Evolutionary conservation across 2,797 vertebrate species (phyloP).

Genomic region (Protosalanx chinensis): DNA sequence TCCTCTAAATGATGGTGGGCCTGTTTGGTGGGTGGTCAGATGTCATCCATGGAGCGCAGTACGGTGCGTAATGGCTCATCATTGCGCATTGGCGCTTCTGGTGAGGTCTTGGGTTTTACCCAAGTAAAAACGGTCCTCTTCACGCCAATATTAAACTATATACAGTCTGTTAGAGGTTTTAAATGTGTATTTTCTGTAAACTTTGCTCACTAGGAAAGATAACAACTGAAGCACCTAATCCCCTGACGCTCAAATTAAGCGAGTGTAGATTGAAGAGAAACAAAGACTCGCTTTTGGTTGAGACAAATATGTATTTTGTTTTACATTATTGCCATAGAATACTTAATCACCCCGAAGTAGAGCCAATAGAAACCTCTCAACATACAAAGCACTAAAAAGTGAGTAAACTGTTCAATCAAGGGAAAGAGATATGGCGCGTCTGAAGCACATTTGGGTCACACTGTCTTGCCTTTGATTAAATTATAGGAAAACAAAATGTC

Average conservation of each 20-base stretch:
- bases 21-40: not conserved
- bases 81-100: not conserved
- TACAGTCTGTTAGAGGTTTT: not conserved
- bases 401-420: not conserved
- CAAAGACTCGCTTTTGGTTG: constrained; percentile 19
- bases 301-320: not conserved
- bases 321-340: not conserved
- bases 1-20: not conserved
- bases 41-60: not conserved
- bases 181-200: not conserved
- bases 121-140: not conserved
- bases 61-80: constrained; percentile 1
- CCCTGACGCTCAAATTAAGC: constrained; percentile 60
- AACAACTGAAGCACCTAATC: constrained; percentile 58
- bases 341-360: not conserved
- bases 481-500: no score
- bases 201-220: constrained; percentile 35
- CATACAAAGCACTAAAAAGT: not conserved
- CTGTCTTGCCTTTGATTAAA: not conserved
- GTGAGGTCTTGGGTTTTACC: not conserved
- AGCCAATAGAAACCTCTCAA: not conserved
- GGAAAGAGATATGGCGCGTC: no score
- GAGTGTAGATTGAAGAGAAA: constrained; percentile 50
- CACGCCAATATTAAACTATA: not conserved
- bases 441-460: not conserved